phyloP scores from a whole-genome alignment of 2,797 vertebrate species.

The Bovichtus diacanthus region DNA sequence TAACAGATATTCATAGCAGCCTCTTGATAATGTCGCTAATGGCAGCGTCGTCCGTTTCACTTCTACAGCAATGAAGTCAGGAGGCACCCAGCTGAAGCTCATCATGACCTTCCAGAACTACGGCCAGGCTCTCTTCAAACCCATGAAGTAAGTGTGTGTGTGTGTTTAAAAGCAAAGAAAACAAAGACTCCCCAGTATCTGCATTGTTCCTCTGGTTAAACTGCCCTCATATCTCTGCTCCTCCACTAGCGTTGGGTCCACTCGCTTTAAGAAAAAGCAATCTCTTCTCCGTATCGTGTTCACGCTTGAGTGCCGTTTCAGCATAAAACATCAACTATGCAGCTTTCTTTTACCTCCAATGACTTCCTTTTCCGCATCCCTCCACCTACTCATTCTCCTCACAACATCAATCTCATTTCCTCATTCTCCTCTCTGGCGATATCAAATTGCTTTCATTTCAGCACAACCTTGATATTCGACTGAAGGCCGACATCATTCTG shows the following conservation, averaged over 20 bases:
- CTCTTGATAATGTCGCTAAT: conserved; percentile 24
- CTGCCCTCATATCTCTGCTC: conserved; percentile 3
- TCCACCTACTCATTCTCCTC: conserved; percentile 51
- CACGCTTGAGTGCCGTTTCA: conserved; percentile 45
- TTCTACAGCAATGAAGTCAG: conserved; percentile 96
- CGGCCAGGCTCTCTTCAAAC: conserved; percentile 92
- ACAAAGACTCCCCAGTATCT: neutral
- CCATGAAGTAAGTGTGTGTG: conserved; percentile 85
- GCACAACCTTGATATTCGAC: conserved; percentile 67
- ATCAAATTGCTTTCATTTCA: conserved; percentile 74
- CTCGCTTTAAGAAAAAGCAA: conserved; percentile 35
- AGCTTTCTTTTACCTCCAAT: conserved; percentile 40
- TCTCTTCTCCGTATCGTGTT: conserved; percentile 21
- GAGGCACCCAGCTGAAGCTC: conserved; percentile 98
- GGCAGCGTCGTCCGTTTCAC: conserved; percentile 41
- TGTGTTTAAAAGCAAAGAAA: conserved; percentile 25
- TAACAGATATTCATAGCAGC: neutral
- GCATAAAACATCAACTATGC: conserved; percentile 46
- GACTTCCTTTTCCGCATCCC: conserved; percentile 44
- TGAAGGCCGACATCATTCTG: conserved; percentile 64
- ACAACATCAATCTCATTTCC: conserved; percentile 68
- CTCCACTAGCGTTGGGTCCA: neutral
- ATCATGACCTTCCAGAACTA: conserved; percentile 99
- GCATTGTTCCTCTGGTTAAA: conserved; percentile 3
- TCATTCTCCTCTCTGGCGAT: conserved; percentile 54